These are phyloP conservation scores for Eupristina koningsbergeri DNA, from an alignment of 1,140 invertebrate genomes.

Conservation along the genomic window DNA sequence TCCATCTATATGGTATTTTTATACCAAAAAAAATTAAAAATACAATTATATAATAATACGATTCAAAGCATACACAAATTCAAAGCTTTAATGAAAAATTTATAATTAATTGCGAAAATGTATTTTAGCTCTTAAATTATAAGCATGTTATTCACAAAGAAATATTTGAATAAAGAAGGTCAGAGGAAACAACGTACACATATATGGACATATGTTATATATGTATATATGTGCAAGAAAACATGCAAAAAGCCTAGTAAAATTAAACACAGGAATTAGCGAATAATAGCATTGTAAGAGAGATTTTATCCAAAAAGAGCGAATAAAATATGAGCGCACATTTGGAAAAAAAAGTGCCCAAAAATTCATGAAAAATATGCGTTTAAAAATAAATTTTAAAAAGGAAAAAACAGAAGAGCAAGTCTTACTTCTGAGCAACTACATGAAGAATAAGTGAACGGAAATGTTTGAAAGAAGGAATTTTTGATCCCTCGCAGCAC, in stretches of 20 bases:
- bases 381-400: too few relatives aligned
- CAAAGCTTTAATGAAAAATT: not conserved
- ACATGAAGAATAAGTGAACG: not conserved
- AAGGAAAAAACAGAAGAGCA: not conserved
- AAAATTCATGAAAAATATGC: not conserved
- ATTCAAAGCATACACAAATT: not conserved
- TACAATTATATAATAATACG: too few relatives aligned
- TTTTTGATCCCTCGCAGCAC: too few relatives aligned
- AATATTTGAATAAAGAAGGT: not conserved
- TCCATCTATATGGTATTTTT: too few relatives aligned
- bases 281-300: not conserved
- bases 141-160: not conserved
- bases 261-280: not conserved
- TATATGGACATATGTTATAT: not conserved
- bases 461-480: too few relatives aligned
- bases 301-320: not conserved
- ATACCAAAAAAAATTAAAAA: too few relatives aligned
- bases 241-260: not conserved
- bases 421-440: too few relatives aligned
- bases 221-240: not conserved
- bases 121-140: not conserved
- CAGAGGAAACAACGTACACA: not conserved
- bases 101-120: not conserved
- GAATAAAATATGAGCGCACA: not conserved
- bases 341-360: not conserved